Base-by-base conservation (phyloP, 1,140 invertebrate species). In the Parasteatoda tepidariorum region DNA sequence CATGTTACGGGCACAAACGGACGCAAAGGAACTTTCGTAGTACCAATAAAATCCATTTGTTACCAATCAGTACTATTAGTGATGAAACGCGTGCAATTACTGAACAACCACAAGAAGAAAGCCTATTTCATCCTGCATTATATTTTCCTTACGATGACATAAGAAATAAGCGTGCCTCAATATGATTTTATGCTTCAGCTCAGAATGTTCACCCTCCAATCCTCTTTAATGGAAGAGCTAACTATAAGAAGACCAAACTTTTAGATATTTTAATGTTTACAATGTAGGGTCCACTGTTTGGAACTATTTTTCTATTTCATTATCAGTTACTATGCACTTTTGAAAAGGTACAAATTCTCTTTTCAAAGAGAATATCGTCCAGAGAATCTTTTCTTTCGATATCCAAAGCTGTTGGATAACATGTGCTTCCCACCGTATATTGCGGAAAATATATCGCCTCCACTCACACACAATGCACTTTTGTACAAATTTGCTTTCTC, bases 1-100 rank as follows among this genome's bases (percentile, higher is more conserved):
- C 92, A 74, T 96, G 95, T 89, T 93, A 93, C 86, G 92, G 92
- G 26, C 79, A 86, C 41, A 83, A 57, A 83, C 57, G 81, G 70
- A 73, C 81, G 59, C 41, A 67, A 34, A 73, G 59, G 59, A 64
- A 74, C 26, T 66, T 66, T 9, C 70, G 81, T n/a, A 62, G 28
- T 11, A 55, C 68, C 2, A 71, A 76, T 62, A 64, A 55, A 74
- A 68, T 66, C 13, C 68, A 73, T 18, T 34, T 73, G 22, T 24
- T 83, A 57, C 81, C 68, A 30, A 74, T 83, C 54, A 61, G 59
- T 34, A 66, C 59, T 1, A 31, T 82, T 18, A 30, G 41, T 55
- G 48, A 26, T 2, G 76, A 68, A 15, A 71, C 15, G 26, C 55
- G 55, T 18, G 28, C 30, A 2, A 24, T 82, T 9, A 48, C 26